phyloP scores from a whole-genome alignment of 2,888 invertebrate species.

The Agonopterix arenella region DNA sequence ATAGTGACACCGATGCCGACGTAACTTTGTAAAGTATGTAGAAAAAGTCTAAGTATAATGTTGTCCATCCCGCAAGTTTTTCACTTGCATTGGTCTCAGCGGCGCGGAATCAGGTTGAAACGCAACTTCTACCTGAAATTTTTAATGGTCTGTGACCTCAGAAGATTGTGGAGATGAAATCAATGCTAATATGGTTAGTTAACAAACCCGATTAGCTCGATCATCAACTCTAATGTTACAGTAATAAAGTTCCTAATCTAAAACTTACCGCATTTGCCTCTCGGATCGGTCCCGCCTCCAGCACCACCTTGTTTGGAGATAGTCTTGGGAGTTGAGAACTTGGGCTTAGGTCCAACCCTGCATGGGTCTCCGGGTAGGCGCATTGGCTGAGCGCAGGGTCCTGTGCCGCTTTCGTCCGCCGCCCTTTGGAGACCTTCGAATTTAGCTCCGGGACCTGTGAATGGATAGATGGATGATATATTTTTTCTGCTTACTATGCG shows the following conservation, averaged over 20 bases:
- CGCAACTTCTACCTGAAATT: too few relatives aligned
- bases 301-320: conserved; percentile 52
- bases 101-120: too few relatives aligned
- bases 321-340: conserved; percentile 42
- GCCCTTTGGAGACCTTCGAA: conserved; percentile 76
- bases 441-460: conserved; percentile 68
- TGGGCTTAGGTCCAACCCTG: conserved; percentile 64
- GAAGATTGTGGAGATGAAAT: neutral
- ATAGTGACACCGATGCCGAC: too few relatives aligned
- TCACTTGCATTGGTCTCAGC: too few relatives aligned
- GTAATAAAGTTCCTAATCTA: too few relatives aligned
- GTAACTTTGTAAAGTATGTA: too few relatives aligned
- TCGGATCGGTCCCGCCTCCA: conserved; percentile 10
- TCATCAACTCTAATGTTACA: too few relatives aligned
- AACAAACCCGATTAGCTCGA: too few relatives aligned
- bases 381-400: conserved; percentile 75
- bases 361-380: conserved; percentile 77
- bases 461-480: neutral
- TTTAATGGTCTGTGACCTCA: neutral
- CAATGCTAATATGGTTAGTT: neutral
- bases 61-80: too few relatives aligned
- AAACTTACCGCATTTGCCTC: neutral
- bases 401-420: conserved; percentile 69
- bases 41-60: too few relatives aligned
- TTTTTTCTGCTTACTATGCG: too few relatives aligned